These are phyloP conservation scores for Neostethus bicornis DNA, from an alignment of 2,797 vertebrate genomes.

Conservation along the genomic window DNA sequence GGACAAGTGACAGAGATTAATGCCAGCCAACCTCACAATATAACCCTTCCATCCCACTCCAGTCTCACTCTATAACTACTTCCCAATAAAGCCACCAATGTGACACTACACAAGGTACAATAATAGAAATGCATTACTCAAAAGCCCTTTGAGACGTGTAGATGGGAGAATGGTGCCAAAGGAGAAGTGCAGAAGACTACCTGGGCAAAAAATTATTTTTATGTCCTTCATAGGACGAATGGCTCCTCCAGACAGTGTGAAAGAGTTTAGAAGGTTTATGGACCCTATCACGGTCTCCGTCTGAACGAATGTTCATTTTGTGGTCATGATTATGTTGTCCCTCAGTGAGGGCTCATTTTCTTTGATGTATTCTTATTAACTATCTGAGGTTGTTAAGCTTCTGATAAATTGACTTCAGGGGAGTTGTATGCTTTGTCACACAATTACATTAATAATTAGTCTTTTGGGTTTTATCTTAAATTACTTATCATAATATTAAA, in stretches of 20 bases:
- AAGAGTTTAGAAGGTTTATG: conserved; percentile 66
- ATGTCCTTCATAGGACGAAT: conserved; percentile 66
- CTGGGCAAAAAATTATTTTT: conserved; percentile 70
- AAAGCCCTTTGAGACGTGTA: conserved; percentile 71
- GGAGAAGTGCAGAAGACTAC: conserved; percentile 64
- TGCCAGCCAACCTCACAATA: conserved; percentile 72
- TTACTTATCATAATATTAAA: not conserved
- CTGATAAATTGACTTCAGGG: conserved; percentile 31
- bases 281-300: conserved; percentile 66
- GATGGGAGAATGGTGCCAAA: conserved; percentile 66
- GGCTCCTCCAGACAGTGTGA: conserved; percentile 52
- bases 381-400: conserved; percentile 50
- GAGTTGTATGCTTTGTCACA: conserved; percentile 18
- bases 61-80: conserved; percentile 77
- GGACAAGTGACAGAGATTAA: conserved; percentile 85
- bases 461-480: not conserved
- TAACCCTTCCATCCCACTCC: conserved; percentile 76
- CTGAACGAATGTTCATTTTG: conserved; percentile 71
- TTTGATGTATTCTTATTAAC: conserved; percentile 65
- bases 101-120: conserved; percentile 75
- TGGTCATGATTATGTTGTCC: conserved; percentile 66
- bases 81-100: conserved; percentile 78
- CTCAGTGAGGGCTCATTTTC: conserved; percentile 52
- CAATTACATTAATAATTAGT: conserved; percentile 15
- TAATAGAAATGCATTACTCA: conserved; percentile 82